Evolutionary conservation across 2,113 vertebrate genomes (phyloP), one percentile per base, ranked within the genome.

Genomic region (Macquaria ambigua): DNA sequence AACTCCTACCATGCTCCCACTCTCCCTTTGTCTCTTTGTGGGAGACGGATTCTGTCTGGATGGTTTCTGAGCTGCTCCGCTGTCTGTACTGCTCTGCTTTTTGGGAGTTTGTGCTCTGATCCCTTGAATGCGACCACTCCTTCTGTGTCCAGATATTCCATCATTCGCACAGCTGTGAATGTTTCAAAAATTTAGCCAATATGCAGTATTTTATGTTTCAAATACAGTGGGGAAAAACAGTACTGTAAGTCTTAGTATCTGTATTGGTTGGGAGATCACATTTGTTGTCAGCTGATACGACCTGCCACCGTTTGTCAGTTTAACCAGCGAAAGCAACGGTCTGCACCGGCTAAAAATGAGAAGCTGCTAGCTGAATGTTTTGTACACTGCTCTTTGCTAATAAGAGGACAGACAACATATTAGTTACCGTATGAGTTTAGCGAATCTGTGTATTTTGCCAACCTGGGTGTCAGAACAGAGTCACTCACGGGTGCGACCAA

Each of bases 1-100:
- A n/a, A 39, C 6, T 0, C 83, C 10, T 91, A 95, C 95, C 93
- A 77, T 91, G 72, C 23, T 62, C 10, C 16, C 31, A 5, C n/a
- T 71, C 16, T 77, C 79, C 5, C 53, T 46, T 72, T 86, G 83
- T 77, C 75, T 88, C 82, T 87, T 88, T n/a, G 82, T 4, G 11
- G 67, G 83, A 72, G 91, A 73, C 14, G 52, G 73, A 72, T 69
- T 85, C 39, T 58, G 74, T 71, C 64, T 74, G 80, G 48, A 72
- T 9, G 61, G 79, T 61, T 81, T 87, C 73, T 50, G 67, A 68
- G 81, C 41, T 0, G 41, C 75, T 70, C 23, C 12, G 34, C 12
- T 39, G 70, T 85, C 37, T 23, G 83, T n/a, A 41, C 8, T 5
- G 59, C 46, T 56, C 48, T 63, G 58, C 25, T 84, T 77, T 63